Evolutionary conservation across 1,140 invertebrate genomes (phyloP).

Genomic region (Saxidomus purpurata): DNA sequence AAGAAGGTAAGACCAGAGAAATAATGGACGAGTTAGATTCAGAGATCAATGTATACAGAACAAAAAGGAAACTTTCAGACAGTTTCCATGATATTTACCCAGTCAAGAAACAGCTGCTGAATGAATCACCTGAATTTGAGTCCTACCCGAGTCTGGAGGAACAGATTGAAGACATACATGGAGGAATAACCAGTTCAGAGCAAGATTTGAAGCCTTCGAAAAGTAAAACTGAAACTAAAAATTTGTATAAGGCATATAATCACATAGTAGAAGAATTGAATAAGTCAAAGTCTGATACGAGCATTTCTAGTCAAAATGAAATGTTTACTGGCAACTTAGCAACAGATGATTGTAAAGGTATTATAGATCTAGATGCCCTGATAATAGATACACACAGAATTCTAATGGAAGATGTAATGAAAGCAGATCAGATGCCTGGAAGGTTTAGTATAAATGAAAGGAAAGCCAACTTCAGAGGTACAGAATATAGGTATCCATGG

Average conservation of each 20-base stretch:
- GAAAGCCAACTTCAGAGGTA: neutral
- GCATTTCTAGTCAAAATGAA: neutral
- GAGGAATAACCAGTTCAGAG: neutral
- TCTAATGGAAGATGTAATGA: constrained; percentile 13
- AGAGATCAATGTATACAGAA: neutral
- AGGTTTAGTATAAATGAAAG: neutral
- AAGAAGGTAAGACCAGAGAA: neutral
- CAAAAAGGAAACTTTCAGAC: neutral
- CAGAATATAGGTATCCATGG: neutral
- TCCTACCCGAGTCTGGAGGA: neutral
- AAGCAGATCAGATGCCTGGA: neutral
- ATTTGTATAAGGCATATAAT: constrained; percentile 16
- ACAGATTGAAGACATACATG: neutral
- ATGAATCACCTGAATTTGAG: neutral
- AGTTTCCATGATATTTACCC: neutral
- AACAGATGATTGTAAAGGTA: neutral
- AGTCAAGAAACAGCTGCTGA: neutral
- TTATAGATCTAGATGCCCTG: constrained; percentile 3
- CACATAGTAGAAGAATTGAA: constrained; percentile 14
- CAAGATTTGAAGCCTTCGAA: neutral
- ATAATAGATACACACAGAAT: neutral
- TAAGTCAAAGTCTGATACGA: neutral
- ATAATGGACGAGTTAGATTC: neutral
- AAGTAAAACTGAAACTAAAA: constrained; percentile 23
- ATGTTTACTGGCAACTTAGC: neutral